phyloP scores from a whole-genome alignment of 2,888 invertebrate genomes.

The Stenichneumon culpator region DNA sequence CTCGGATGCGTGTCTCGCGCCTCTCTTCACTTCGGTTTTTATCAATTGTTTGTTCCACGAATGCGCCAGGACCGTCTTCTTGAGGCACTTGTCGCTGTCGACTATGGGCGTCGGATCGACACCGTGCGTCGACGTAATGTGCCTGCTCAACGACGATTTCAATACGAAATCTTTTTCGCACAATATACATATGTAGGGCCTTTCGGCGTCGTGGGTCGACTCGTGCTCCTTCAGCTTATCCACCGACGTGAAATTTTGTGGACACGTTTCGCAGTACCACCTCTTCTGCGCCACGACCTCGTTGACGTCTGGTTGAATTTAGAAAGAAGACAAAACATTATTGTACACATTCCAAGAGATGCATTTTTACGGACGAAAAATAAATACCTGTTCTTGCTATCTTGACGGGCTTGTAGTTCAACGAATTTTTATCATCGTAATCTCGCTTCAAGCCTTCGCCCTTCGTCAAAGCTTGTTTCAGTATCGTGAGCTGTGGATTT shows the following conservation, averaged over 20 bases:
- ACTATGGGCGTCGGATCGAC: conserved; percentile 85
- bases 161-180: conserved; percentile 86
- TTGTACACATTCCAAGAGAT: not conserved
- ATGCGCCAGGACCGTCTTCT: conserved; percentile 73
- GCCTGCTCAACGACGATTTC: conserved; percentile 85
- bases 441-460: conserved; percentile 79
- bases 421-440: conserved; percentile 79
- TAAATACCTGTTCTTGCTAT: conserved; percentile 79
- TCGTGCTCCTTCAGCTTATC: conserved; percentile 81
- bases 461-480: conserved; percentile 83
- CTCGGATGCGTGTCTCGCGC: conserved; percentile 75
- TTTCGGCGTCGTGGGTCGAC: conserved; percentile 79
- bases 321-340: conserved; percentile 3
- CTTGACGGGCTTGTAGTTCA: conserved; percentile 82
- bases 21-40: conserved; percentile 71
- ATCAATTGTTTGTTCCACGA: conserved; percentile 73
- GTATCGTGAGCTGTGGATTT: conserved; percentile 83
- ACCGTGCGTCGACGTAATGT: conserved; percentile 86
- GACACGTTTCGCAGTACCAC: conserved; percentile 82
- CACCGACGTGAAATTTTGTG: conserved; percentile 78
- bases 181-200: conserved; percentile 86
- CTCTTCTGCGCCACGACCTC: conserved; percentile 77
- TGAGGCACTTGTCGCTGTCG: conserved; percentile 81
- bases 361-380: conserved; percentile 1
- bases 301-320: conserved; percentile 52